A percentile compares a stretch with the other conserved stretches of the same genome.
Conservation (phyloP, 2,888 invertebrate genomes). For the Apantesis nais region DNA sequence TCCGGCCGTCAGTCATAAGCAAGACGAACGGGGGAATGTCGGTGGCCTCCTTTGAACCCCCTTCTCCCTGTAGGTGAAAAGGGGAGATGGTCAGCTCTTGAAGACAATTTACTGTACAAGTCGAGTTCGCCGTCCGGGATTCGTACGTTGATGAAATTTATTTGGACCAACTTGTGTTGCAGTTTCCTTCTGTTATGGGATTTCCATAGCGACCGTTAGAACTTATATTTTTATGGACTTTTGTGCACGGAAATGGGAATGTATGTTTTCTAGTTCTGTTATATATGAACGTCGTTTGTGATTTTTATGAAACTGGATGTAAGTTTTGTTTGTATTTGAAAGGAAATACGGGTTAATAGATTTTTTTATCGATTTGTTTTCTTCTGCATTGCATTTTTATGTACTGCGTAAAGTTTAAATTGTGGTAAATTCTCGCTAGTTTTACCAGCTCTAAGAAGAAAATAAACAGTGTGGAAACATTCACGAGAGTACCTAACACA, state of each 20-base stretch:
- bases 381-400: constrained; percentile 15
- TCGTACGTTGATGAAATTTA: constrained; percentile 80
- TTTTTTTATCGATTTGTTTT: constrained; percentile 44
- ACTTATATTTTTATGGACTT: constrained; percentile 54
- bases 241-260: constrained; percentile 48
- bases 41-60: constrained; percentile 71
- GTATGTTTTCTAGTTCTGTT: constrained; percentile 45
- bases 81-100: constrained; percentile 82
- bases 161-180: constrained; percentile 74
- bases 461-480: constrained; percentile 10
- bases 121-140: constrained; percentile 73
- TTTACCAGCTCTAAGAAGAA: background rate
- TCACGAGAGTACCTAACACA: constrained; percentile 39
- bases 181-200: constrained; percentile 66
- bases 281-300: constrained; percentile 43
- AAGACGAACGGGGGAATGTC: constrained; percentile 82
- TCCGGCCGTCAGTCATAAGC: constrained; percentile 85
- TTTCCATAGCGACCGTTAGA: constrained; percentile 61
- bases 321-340: constrained; percentile 44
- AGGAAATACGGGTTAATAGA: constrained; percentile 35
- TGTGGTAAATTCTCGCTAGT: background rate
- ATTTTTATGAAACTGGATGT: constrained; percentile 45
- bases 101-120: constrained; percentile 84
- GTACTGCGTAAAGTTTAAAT: background rate
- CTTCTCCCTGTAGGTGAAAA: constrained; percentile 62